phyloP scores from a whole-genome alignment of 1,140 invertebrate genomes.

The Glossosoma conforme region DNA sequence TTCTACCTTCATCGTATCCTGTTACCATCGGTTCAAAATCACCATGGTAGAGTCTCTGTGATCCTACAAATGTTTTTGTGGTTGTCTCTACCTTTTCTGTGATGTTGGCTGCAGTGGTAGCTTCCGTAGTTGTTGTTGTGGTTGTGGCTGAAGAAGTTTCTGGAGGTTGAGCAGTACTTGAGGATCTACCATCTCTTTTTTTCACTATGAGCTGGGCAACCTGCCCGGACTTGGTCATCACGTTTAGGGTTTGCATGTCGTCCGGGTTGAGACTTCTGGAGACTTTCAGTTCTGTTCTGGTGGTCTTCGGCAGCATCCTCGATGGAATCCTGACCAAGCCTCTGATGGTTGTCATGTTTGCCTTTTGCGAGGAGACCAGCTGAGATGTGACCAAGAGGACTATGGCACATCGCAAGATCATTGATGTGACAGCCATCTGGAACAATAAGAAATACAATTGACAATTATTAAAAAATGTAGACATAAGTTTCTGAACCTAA shows the following conservation, averaged over 20 bases:
- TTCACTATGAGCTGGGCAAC: slow-evolving; percentile 73
- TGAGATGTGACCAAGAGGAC: slow-evolving; percentile 8
- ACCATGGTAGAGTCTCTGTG: slow-evolving; percentile 20
- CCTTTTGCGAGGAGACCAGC: background rate
- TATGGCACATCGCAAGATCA: slow-evolving; percentile 18
- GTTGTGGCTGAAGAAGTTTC: slow-evolving; percentile 30
- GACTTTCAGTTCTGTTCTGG: slow-evolving; percentile 71
- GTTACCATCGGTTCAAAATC: slow-evolving; percentile 22
- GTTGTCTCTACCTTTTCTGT: slow-evolving; percentile 21
- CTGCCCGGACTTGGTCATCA: slow-evolving; percentile 67
- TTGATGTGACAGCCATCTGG: slow-evolving; percentile 26
- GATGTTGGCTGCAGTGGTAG: slow-evolving; percentile 30
- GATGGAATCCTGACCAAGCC: background rate
- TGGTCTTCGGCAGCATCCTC: slow-evolving; percentile 41
- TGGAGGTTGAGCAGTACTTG: slow-evolving; percentile 29
- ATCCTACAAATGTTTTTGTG: slow-evolving; percentile 20
- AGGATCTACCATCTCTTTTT: slow-evolving; percentile 52
- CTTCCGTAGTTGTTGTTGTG: slow-evolving; percentile 33
- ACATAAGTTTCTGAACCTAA: too few relatives aligned
- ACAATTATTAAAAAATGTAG: background rate
- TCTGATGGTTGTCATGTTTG: slow-evolving; percentile 12
- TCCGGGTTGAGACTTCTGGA: slow-evolving; percentile 69
- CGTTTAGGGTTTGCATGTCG: slow-evolving; percentile 67
- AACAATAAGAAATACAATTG: slow-evolving; percentile 15
- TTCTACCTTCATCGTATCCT: slow-evolving; percentile 15